Base-by-base conservation (phyloP, 2,113 vertebrate species). In the Heliornis fulica region DNA sequence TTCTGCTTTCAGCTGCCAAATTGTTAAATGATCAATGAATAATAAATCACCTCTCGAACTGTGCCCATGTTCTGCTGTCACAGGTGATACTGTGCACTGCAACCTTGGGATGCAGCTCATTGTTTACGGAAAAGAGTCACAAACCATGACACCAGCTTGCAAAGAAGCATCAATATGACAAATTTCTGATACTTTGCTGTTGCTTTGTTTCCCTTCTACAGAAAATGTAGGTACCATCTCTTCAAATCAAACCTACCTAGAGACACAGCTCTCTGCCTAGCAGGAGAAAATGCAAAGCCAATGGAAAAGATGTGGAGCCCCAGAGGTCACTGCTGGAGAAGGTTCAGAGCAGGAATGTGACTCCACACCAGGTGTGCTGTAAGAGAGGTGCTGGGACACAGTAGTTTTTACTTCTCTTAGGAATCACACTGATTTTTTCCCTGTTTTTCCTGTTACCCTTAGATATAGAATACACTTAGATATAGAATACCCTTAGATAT, bases 1-100 rank as follows among this genome's bases (percentile, higher is more conserved):
- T 81, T 86, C 88, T 64, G 56, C 68, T 89, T 84, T 65, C 77
- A 50, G n/a, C 23, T 68, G 90, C 92, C 96, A 94, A 71, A 90
- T 71, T 80, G 72, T 45, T 90, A 94, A 93, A 92, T 93, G 92
- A 87, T 60, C 76, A 78, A 88, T 83, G 85, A 95, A 88, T 83
- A 91, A 94, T 70, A 93, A 90, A 95, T 92, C 56, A 23, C 26
- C 34, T 65, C 75, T 43, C 88, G 78, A 95, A 43, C 71, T 56
- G 50, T 61, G 70, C 87, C 38, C 28, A 0, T 26, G 34, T 45
- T 83, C 26, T 83, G 36, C 21, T 85, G 59, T 18, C 65, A 51
- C 31, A 64, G 54, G 68, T 48, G 79, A 45, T 70, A 11, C 41
- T 54, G 36, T 32, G 34, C 54, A 31, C 78, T 78, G 71, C 59